Evolutionary conservation across 2,797 vertebrate species (phyloP).

Genomic region (Eleutherodactylus coqui): DNA sequence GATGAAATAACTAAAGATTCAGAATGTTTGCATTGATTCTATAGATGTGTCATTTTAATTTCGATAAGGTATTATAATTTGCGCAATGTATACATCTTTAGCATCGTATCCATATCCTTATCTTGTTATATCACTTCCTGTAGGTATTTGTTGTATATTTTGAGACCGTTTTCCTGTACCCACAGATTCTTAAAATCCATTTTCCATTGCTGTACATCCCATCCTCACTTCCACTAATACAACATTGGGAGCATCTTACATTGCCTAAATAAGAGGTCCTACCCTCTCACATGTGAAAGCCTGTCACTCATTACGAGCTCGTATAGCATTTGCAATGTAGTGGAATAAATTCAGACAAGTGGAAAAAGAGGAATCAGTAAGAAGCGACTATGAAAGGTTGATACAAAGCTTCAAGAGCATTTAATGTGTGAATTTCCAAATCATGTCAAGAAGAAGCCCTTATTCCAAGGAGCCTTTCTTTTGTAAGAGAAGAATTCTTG

Average conservation of each 20-base stretch:
- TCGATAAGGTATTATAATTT: too few species aligned
- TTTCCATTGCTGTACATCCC: not conserved
- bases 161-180: not conserved
- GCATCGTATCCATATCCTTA: too few species aligned
- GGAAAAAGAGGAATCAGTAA: conserved; percentile 54
- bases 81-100: too few species aligned
- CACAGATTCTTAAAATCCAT: not conserved
- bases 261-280: conserved; percentile 26
- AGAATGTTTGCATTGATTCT: too few species aligned
- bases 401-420: conserved; percentile 44
- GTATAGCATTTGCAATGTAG: conserved; percentile 38
- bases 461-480: conserved; percentile 60
- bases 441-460: conserved; percentile 59
- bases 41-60: too few species aligned
- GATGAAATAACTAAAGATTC: too few species aligned
- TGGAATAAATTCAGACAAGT: conserved; percentile 49
- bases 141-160: not conserved
- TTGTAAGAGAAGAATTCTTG: conserved; percentile 62
- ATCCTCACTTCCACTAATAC: conserved; percentile 23
- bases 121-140: not conserved
- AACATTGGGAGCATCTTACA: conserved; percentile 21
- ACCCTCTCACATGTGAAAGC: conserved; percentile 21
- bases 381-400: conserved; percentile 45
- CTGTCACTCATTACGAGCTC: conserved; percentile 44
- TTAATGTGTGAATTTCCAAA: conserved; percentile 59